A percentile compares a stretch with the other conserved stretches of the same genome.
phyloP scores from a whole-genome alignment of 2,113 vertebrate genomes.

The Sylvicapra grimmia region DNA sequence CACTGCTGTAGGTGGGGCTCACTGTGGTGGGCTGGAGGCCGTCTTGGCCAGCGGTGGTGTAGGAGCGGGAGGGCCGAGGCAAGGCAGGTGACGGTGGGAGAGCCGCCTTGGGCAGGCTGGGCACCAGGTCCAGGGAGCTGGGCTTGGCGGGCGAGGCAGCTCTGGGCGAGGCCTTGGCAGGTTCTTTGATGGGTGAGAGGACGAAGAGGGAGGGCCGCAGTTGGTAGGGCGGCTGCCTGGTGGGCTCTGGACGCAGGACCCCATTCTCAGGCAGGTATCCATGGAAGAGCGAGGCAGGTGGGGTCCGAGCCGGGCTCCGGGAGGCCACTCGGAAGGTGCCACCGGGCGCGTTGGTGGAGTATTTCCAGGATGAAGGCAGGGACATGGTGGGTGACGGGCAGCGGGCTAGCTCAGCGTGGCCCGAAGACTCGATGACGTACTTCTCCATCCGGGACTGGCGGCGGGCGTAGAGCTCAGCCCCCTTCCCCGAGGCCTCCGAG shows the following conservation, averaged over 20 bases:
- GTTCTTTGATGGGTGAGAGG: conserved; percentile 88
- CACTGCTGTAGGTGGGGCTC: conserved; percentile 58
- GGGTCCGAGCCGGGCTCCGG: conserved; percentile 81
- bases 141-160: conserved; percentile 70
- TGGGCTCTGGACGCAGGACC: conserved; percentile 87
- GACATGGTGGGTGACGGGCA: conserved; percentile 95
- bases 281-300: conserved; percentile 76
- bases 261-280: conserved; percentile 81
- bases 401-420: conserved; percentile 74
- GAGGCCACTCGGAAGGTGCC: conserved; percentile 68
- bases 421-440: conserved; percentile 86
- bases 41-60: conserved; percentile 58
- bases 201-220: conserved; percentile 91
- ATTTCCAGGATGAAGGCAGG: conserved; percentile 96
- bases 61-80: conserved; percentile 68
- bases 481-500: conserved; percentile 89
- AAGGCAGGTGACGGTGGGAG: conserved; percentile 77
- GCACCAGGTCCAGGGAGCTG: conserved; percentile 78
- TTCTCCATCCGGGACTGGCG: conserved; percentile 97
- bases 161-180: conserved; percentile 77
- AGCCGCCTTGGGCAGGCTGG: conserved; percentile 74
- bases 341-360: conserved; percentile 83
- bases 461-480: conserved; percentile 92
- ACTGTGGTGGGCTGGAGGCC: conserved; percentile 43
- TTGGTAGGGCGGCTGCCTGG: conserved; percentile 90